Conservation (phyloP, 2,888 invertebrate genomes). For the Acanthosepion pharaonis region DNA sequence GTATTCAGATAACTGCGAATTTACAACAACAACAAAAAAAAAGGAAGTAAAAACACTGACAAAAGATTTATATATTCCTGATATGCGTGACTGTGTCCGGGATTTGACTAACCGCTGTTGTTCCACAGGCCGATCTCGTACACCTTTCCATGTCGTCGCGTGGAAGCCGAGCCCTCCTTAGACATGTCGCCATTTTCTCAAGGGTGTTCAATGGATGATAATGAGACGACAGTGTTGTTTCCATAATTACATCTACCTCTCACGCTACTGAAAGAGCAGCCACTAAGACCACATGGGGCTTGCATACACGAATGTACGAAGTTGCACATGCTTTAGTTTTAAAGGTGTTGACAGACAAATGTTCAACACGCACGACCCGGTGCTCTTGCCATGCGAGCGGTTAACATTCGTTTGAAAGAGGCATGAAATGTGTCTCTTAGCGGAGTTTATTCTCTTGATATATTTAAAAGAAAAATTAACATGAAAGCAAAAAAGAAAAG, state of each 20-base stretch:
- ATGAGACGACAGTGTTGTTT: neutral
- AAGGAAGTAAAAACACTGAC: too few relatives aligned
- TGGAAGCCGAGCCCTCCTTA: neutral
- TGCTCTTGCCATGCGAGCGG: neutral
- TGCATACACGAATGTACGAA: neutral
- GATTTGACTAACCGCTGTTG: neutral
- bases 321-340: neutral
- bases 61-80: too few relatives aligned
- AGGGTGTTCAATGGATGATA: neutral
- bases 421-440: too few relatives aligned
- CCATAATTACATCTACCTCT: neutral
- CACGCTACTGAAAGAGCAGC: neutral
- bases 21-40: too few relatives aligned
- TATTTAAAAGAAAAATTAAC: too few relatives aligned
- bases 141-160: neutral
- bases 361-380: neutral
- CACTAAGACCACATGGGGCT: neutral
- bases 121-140: neutral
- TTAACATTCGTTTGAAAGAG: neutral
- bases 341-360: neutral
- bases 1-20: too few relatives aligned
- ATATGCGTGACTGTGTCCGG: neutral
- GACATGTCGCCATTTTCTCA: neutral
- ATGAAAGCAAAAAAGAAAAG: too few relatives aligned
- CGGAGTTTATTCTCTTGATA: too few relatives aligned